Evolutionary conservation across 1,140 invertebrate species (phyloP), one percentile per base, ranked within the genome.

Genomic region (Diorhabda carinulata): DNA sequence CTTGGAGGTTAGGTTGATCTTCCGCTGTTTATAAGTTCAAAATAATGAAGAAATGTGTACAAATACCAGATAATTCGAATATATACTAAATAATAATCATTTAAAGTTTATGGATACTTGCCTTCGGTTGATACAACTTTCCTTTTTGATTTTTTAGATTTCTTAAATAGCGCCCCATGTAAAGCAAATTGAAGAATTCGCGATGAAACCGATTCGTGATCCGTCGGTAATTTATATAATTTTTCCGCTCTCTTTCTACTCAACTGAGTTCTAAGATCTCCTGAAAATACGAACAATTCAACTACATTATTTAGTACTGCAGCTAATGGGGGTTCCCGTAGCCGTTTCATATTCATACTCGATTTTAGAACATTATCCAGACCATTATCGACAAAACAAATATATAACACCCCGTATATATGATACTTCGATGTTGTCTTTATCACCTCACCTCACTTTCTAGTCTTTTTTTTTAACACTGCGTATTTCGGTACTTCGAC

Each of bases 171-270:
- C 44, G 76, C 80, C 66, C 78, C 77, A 67, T 79, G 70, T 40
- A 81, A 69, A 9, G 80, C 80, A 69, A 73, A 78, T 61, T 81
- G 78, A n/a, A 81, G 70, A 10, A 81, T 61, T 64, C 80, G 68
- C 2, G 6, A 8, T 7, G 78, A 78, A 61, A 73, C 74, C 6
- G 78, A 73, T 8, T 71, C 72, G 56, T 78, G 76, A 4, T 66
- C 58, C 4, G 61, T 42, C 9, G 72, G 63, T 9, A 75, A 61
- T 62, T 78, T 78, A 41, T 73, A 67, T 44, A 78, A 72, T 58
- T 79, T 70, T 70, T 81, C 78, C 6, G 80, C 80, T 57, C 80
- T 71, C 67, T 80, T 80, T 66, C 78, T 72, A 66, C 79, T 81
- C 52, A 81, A 66, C 61, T 81, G 79, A 7, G 79, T 76, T 62